Conservation (phyloP, 2,113 vertebrate genomes). For the Tetrax tetrax region DNA sequence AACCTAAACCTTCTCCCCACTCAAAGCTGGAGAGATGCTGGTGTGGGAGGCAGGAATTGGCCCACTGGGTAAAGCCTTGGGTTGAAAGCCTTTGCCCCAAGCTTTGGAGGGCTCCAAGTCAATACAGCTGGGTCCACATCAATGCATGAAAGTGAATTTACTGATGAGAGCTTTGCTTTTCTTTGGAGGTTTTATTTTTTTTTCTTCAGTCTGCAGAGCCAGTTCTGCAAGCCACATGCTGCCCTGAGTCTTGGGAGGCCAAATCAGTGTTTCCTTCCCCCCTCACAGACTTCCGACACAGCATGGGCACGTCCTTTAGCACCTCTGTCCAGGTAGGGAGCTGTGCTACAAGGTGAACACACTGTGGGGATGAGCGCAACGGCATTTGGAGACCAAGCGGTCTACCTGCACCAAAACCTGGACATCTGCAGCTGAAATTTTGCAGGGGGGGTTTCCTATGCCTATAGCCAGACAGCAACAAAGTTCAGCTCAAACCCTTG, state of each 20-base stretch:
- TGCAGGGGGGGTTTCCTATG: not conserved
- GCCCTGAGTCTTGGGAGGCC: not conserved
- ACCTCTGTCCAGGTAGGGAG: slow-evolving; percentile 33
- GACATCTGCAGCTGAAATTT: not conserved
- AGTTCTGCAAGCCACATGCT: slow-evolving; percentile 56
- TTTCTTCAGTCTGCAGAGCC: not conserved
- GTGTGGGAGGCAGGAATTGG: not conserved
- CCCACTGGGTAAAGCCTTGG: not conserved
- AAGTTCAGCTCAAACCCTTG: not conserved
- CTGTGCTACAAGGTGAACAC: not conserved
- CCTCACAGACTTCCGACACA: not conserved
- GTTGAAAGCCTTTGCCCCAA: not conserved
- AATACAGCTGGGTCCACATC: not conserved
- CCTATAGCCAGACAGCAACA: not conserved
- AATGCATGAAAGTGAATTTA: slow-evolving; percentile 21
- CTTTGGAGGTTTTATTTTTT: not conserved
- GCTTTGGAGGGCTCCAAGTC: not conserved
- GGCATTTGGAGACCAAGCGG: not conserved
- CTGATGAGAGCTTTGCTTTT: slow-evolving; percentile 24
- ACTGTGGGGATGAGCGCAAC: not conserved
- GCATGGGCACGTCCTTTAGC: not conserved
- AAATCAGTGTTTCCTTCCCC: not conserved
- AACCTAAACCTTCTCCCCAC: not conserved
- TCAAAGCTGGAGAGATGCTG: not conserved
- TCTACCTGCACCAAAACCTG: not conserved